Base-by-base conservation (phyloP, 2,888 invertebrate species). In the Eumacrocentrus americanus region DNA sequence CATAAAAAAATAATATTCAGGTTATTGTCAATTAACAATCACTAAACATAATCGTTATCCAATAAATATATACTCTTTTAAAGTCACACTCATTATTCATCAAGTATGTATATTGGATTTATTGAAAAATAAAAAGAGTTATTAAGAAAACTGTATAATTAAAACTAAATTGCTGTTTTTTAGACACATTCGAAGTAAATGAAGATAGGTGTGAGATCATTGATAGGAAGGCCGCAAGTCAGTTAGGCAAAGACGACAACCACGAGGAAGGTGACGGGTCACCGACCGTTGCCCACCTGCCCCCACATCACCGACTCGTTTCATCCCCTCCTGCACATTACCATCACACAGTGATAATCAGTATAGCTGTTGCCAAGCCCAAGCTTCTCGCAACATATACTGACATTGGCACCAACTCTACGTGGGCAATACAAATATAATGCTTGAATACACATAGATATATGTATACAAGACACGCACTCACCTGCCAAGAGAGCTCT, bases 391-490 rank as follows among this genome's bases (percentile, higher is more conserved):
- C 64, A 62, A n/a, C n/a, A n/a, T n/a, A n/a, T n/a, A n/a, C 60
- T 66, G 66, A 68, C 67, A 65, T 65, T 68, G 68, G 67, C 63
- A 64, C 63, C 63, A 60, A 68, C 61, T 56, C 47, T 61, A 63
- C 64, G 61, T 61, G 66, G 22, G 9, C 25, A 47, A 23, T 25
- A 25, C 9, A 14, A 2, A 25, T 47, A 12, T 47, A 25, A 25
- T 25, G 14, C n/a, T n/a, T 42, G 20, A 18, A 42, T 47, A 12
- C 5, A 47, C 7, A 12, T 12, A 14, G 22, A 25, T 14, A 47
- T 2, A 37, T 38, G n/a, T 7, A 37, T 25, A 40, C 38, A 16
- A 40, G 52, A 42, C 2, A 23, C 52, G 18, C 38, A 34, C 34
- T 40, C 52, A 52, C 40, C 52, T 52, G 40, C 23, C 52, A 25